Base-by-base conservation (phyloP, 2,888 invertebrate species). In the Drosophila affinis region DNA sequence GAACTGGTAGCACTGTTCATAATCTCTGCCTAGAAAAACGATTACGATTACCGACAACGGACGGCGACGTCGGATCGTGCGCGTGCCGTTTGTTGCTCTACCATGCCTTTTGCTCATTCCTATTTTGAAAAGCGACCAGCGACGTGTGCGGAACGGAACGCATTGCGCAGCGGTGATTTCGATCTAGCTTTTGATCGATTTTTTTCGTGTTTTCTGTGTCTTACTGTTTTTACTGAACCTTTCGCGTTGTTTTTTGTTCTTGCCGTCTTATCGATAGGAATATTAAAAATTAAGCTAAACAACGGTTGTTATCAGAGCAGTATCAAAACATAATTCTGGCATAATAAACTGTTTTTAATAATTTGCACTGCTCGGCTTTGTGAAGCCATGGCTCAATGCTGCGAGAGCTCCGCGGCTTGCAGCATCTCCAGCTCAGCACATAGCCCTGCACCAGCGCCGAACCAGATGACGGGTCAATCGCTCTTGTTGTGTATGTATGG, bases 101-200 rank as follows among this genome's bases (percentile, higher is more conserved):
- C 46, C 56, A 45, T 52, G 68, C 48, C 67, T 71, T 72, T 79
- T 73, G 88, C 87, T 85, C 85, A 85, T 85, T 85, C 79, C 81
- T 81, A 76, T 76, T 87, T 87, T 76, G 89, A 78, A 75, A 77
- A 81, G 79, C 85, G 71, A 72, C 82, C 14, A 39, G 39, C 39
- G n/a, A 78, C 80, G 83, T 80, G 79, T 73, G 57, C 73, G 58
- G 59, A 63, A 63, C 75, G 55, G 53, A 62, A 48, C 69, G 76
- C 64, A 71, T 64, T 79, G 48, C 74, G 63, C 67, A 49, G 53
- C 57, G 55, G 55, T 71, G 57, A 54, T 47, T 44, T 48, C 70
- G 58, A 39, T 53, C 53, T 57, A 17, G 24, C 27, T 54, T 68
- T 55, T 62, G 80, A 68, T 78, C 68, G 63, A 68, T 9, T 45